phyloP scores from a whole-genome alignment of 2,888 invertebrate genomes.

The Sericinus montela region DNA sequence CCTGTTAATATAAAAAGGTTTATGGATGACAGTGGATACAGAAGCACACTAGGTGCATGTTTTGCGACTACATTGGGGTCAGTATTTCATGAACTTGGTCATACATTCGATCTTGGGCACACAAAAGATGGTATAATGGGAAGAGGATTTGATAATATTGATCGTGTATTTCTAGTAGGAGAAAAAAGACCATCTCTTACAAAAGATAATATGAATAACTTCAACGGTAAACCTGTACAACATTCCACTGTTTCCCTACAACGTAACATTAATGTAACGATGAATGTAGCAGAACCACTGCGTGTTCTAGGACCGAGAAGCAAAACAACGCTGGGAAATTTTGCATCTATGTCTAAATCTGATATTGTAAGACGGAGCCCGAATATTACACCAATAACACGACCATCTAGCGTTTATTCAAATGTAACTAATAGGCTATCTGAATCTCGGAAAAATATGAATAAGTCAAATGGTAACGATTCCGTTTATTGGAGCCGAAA shows the following conservation, averaged over 20 bases:
- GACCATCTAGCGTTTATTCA: conserved; percentile 72
- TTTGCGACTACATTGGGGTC: conserved; percentile 95
- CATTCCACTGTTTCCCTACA: conserved; percentile 81
- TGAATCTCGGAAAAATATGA: conserved; percentile 66
- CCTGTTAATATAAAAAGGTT: conserved; percentile 85
- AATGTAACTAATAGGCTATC: conserved; percentile 65
- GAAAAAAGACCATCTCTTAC: conserved; percentile 64
- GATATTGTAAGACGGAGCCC: conserved; percentile 69
- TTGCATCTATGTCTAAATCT: conserved; percentile 68
- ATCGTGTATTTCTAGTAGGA: conserved; percentile 85
- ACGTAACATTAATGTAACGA: conserved; percentile 80
- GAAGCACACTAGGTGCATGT: conserved; percentile 91
- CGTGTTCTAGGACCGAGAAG: conserved; percentile 73
- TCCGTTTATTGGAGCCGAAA: conserved; percentile 81
- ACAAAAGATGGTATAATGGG: conserved; percentile 96
- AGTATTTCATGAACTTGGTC: conserved; percentile 95
- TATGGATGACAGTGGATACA: conserved; percentile 95
- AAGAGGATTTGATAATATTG: conserved; percentile 90
- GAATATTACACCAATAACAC: conserved; percentile 73
- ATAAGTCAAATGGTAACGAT: conserved; percentile 67
- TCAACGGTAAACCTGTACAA: conserved; percentile 79
- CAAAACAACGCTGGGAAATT: conserved; percentile 73
- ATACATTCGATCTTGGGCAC: conserved; percentile 96
- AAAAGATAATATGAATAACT: conserved; percentile 79
- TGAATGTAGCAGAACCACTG: conserved; percentile 79